Base-by-base conservation (phyloP, 2,113 vertebrate genomes). In the Capreolus pygargus region DNA sequence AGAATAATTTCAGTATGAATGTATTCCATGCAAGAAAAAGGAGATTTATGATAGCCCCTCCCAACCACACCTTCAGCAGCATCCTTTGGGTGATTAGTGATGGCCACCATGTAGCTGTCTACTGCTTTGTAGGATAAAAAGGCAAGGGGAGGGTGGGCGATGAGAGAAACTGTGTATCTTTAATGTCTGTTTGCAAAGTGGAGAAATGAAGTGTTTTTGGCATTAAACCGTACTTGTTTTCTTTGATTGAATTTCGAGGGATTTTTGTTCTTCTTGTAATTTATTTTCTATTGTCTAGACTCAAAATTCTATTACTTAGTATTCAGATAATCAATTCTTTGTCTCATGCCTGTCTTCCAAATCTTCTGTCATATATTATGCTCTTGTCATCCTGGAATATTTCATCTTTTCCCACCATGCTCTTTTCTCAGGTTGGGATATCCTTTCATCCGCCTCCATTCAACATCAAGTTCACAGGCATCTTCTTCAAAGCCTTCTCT, bases 1-100 rank as follows among this genome's bases (percentile, higher is more conserved):
- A 67, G 67, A 93, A 94, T 95, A 92, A 96, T 95, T 97, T 90
- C 28, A 81, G 91, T 50, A 78, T 97, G 97, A 98, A 96, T 98
- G 92, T 94, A 57, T 95, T 52, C 28, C 54, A 74, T 94, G 76
- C 76, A 95, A 94, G 43, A 89, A 57, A 70, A 87, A 43, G 45
- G 45, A 88, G 85, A 50, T 74, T 96, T 92, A 5, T 28, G n/a
- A 86, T 85, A 94, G 39, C 58, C 92, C 57, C 93, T 98, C 96
- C 96, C 92, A 92, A 54, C 90, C 96, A 96, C 96, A 97, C 97
- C 96, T 94, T 94, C 39, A 54, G 70, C 10, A 79, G 86, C 89
- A 87, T 91, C 92, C 85, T 27, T 90, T 82, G 54, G 55, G 28
- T 84, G 83, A 54, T 84, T 61, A 86, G 55, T 55, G 70, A 85